Evolutionary conservation across 2,113 vertebrate genomes (phyloP).

Genomic region (Oostethus manadensis): DNA sequence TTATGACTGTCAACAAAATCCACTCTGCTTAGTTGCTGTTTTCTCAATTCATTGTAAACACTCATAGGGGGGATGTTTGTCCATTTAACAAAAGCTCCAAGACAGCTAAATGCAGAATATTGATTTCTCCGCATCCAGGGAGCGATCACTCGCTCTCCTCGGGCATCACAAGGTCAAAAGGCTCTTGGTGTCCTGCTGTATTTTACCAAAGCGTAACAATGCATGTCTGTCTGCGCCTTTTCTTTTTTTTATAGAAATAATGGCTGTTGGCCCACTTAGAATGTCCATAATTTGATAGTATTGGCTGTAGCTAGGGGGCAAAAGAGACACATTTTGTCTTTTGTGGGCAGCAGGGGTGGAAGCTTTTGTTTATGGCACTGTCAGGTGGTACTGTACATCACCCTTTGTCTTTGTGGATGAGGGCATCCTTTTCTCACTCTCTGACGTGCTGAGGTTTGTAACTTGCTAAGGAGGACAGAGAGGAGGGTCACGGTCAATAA

Average conservation of each 20-base stretch:
- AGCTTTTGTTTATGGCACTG: conserved; percentile 59
- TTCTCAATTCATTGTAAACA: conserved; percentile 1
- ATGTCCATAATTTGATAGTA: conserved; percentile 46
- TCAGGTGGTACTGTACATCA: conserved; percentile 47
- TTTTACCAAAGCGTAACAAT: conserved; percentile 42
- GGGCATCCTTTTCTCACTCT: conserved; percentile 3
- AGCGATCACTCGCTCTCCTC: conserved; percentile 40
- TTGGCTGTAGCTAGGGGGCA: conserved; percentile 27
- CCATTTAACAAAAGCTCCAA: conserved; percentile 42
- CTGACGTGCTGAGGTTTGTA: conserved; percentile 12
- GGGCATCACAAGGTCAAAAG: conserved; percentile 61
- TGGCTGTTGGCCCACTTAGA: conserved; percentile 49
- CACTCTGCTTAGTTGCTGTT: background rate
- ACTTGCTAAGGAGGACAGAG: conserved; percentile 17
- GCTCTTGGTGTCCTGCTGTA: conserved; percentile 30
- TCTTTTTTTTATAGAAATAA: conserved; percentile 27
- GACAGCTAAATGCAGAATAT: conserved; percentile 58
- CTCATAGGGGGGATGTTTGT: conserved; percentile 9
- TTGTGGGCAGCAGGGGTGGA: conserved; percentile 43
- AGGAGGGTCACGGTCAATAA: background rate
- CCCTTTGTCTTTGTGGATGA: conserved; percentile 25
- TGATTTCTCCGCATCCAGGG: conserved; percentile 57
- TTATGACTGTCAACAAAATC: conserved; percentile 4
- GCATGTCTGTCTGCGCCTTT: conserved; percentile 22
- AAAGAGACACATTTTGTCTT: conserved; percentile 36